Evolutionary conservation across 2,888 invertebrate genomes (phyloP), one percentile per base, ranked within the genome.

Genomic region (Philopedon plagiatum): DNA sequence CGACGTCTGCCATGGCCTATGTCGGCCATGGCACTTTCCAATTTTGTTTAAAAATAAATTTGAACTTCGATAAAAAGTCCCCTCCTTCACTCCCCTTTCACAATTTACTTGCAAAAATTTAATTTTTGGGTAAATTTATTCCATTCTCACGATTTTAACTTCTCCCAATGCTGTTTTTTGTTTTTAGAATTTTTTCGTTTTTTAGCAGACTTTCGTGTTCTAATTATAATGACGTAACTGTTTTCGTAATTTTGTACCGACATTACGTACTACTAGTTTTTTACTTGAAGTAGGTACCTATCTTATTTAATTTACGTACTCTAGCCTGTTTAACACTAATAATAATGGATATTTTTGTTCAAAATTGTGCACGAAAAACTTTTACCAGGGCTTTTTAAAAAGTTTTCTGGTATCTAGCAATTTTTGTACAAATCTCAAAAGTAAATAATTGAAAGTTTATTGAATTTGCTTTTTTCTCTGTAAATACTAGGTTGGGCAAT

Each of bases 1-100:
- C 80, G 80, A 85, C 84, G 84, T 77, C 78, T 74, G 78, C 79
- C 77, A 76, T 76, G 77, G 75, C 79, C 79, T 79, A 75, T 78
- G 77, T 78, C 71, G 62, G 62, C 66, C 58, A 62, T 69, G 75
- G 57, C 68, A 71, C 76, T 77, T 74, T 76, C 75, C 63, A 63
- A 71, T 67, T 62, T 71, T 67, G 44, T 67, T 71, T 67, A 71
- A 71, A 64, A 63, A 23, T 46, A 34, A 58, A 34, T 56, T 51
- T 34, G 15, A n/a, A 15, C 19, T 32, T 21, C 23, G 37, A 21
- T 51, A 64, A 64, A 37, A 37, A 26, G 32, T 49, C 64, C 29
- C 49, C 51, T 18, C 63, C 37, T 9, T n/a, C 11, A 1, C 34
- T 51, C 19, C 51, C 51, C 54, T 49, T n/a, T 13, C 13, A 26